These are phyloP conservation scores for Collichthys lucidus DNA, from an alignment of 2,113 vertebrate species.

Conservation along the genomic window DNA sequence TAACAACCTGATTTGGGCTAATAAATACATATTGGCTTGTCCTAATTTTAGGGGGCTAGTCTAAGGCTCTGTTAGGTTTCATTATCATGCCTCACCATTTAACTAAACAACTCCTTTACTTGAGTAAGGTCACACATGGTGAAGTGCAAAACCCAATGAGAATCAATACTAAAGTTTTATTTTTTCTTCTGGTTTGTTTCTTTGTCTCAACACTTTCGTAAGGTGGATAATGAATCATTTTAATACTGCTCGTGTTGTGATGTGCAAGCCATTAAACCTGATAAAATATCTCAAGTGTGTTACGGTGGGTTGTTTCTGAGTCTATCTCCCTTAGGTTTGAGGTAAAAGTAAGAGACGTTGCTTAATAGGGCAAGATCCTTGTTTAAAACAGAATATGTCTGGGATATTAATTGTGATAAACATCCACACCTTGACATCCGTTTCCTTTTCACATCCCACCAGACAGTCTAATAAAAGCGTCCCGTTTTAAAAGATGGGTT, in stretches of 20 bases:
- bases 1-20: not conserved
- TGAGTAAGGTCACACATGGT: not conserved
- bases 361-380: not conserved
- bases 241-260: not conserved
- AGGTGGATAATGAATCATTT: not conserved
- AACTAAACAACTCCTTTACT: not conserved
- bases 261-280: not conserved
- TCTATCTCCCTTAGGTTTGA: not conserved
- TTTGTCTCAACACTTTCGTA: not conserved
- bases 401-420: not conserved
- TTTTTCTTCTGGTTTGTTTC: too few relatives aligned
- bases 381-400: not conserved
- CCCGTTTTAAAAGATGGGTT: constrained; percentile 3
- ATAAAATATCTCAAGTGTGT: not conserved
- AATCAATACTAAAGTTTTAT: not conserved
- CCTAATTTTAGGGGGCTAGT: not conserved
- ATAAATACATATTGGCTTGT: not conserved
- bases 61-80: not conserved
- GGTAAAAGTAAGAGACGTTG: too few relatives aligned
- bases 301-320: not conserved
- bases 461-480: not conserved
- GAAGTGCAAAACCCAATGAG: too few relatives aligned
- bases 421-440: not conserved
- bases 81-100: not conserved
- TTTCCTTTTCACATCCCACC: not conserved